Evolutionary conservation across 1,140 invertebrate species (phyloP).

Genomic region (Oryctes rhinoceros): DNA sequence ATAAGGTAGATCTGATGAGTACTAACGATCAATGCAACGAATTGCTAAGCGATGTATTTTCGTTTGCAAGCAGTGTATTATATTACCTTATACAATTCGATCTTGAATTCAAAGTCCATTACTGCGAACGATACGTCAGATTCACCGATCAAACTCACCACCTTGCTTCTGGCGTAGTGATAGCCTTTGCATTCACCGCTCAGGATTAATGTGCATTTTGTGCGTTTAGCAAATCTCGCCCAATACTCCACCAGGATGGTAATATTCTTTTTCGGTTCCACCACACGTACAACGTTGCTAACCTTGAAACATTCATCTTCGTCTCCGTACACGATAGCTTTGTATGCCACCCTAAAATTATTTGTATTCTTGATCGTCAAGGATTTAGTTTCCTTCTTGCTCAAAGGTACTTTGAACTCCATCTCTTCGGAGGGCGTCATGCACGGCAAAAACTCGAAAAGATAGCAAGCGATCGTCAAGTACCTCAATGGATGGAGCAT

Average conservation of each 20-base stretch:
- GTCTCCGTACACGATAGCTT: conserved; percentile 49
- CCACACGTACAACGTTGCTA: conserved; percentile 38
- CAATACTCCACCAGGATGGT: conserved; percentile 47
- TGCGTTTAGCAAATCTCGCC: conserved; percentile 44
- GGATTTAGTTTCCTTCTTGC: conserved; percentile 39
- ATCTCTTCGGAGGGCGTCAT: conserved; percentile 55
- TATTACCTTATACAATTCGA: conserved; percentile 43
- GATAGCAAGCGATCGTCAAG: conserved; percentile 58
- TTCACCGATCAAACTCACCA: conserved; percentile 56
- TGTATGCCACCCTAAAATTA: conserved; percentile 47
- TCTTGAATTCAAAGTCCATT: conserved; percentile 39
- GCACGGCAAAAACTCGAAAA: conserved; percentile 58
- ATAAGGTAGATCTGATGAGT: too few relatives aligned
- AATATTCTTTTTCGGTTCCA: conserved; percentile 45
- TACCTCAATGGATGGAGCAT: conserved; percentile 58
- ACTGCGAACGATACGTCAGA: conserved; percentile 40
- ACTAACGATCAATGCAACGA: too few relatives aligned
- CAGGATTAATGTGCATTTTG: conserved; percentile 54
- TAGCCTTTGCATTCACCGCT: conserved; percentile 56
- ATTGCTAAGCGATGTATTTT: too few relatives aligned
- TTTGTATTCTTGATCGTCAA: conserved; percentile 48
- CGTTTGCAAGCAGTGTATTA: too few relatives aligned
- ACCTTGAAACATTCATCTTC: conserved; percentile 51
- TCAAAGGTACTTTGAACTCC: conserved; percentile 50
- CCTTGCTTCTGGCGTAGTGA: conserved; percentile 54